These are phyloP conservation scores for Zhuqinia jingwanae DNA, from an alignment of 2,888 invertebrate species.

Conservation along the genomic window DNA sequence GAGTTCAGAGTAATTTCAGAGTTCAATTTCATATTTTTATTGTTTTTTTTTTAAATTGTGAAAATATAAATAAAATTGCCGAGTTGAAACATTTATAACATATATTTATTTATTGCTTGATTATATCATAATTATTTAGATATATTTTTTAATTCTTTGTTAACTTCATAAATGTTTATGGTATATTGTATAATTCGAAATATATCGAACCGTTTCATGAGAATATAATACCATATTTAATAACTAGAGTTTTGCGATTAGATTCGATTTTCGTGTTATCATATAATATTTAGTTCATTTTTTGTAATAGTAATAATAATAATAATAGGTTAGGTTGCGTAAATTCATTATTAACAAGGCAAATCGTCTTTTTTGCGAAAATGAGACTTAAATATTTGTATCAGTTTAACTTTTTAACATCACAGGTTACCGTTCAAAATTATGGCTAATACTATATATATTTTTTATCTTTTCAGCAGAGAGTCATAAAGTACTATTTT, in stretches of 20 bases:
- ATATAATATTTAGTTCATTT: neutral
- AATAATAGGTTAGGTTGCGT: neutral
- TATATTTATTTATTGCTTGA: neutral
- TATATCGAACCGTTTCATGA: too few species aligned
- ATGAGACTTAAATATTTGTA: conserved; percentile 6
- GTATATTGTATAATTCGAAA: too few species aligned
- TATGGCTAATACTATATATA: neutral
- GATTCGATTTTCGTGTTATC: conserved; percentile 9
- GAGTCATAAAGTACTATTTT: neutral
- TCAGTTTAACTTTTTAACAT: conserved; percentile 27
- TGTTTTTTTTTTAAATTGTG: conserved; percentile 16
- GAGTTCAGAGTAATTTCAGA: too few species aligned
- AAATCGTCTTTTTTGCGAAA: conserved; percentile 56
- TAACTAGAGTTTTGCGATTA: conserved; percentile 25
- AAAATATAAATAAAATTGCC: conserved; percentile 4
- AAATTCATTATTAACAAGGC: conserved; percentile 43
- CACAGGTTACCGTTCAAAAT: conserved; percentile 44
- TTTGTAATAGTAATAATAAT: too few species aligned
- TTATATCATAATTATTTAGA: neutral
- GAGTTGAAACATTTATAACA: neutral
- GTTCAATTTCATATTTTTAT: conserved; percentile 8
- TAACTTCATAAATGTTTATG: neutral
- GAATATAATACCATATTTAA: neutral
- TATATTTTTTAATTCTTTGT: neutral
- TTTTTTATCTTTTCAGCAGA: neutral